Evolutionary conservation across 2,888 invertebrate genomes (phyloP), one percentile per base, ranked within the genome.

Genomic region (Serripes groenlandicus): DNA sequence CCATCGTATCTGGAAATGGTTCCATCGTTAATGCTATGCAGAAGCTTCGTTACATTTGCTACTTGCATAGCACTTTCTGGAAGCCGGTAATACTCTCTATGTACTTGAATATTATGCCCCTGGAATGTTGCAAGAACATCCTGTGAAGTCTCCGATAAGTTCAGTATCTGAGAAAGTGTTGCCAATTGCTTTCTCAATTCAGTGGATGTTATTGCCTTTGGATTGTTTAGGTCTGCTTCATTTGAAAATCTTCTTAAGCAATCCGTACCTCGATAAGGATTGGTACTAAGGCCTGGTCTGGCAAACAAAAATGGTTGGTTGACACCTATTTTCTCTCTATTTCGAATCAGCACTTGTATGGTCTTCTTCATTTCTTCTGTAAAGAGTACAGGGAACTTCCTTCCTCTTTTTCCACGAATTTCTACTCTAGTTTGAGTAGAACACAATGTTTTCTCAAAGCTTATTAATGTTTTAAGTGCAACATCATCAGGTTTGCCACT

Each of bases 91-190:
- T 60, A 82, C 35, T 82, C 49, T 74, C 42, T 35, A 56, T 85
- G 85, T 5, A 85, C 62, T 62, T 78, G 54, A 11, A 86, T 86
- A 54, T 84, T 73, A 58, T 82, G 86, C 3, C 86, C 84, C 34
- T 75, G 75, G 69, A 86, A 86, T 28, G 70, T 75, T 32, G 86
- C 86, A 28, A 84, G 49, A 3, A 86, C n/a, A 54, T 85, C 82
- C 62, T 80, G 81, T 52, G 66, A 66, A 60, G 66, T 80, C 70
- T 85, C 82, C n/a, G 49, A 75, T 28, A 87, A 32, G 58, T 78
- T 82, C 18, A 84, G 30, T n/a, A 87, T 66, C 34, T 87, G 87
- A 26, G 80, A 75, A 18, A 85, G 54, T 18, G 87, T 85, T 26
- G 85, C 82, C 1, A 87, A 28, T 66, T 87, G 85, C 28, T 85